Base-by-base conservation (phyloP, 1,140 invertebrate species). In the Drosophila carrolli region DNA sequence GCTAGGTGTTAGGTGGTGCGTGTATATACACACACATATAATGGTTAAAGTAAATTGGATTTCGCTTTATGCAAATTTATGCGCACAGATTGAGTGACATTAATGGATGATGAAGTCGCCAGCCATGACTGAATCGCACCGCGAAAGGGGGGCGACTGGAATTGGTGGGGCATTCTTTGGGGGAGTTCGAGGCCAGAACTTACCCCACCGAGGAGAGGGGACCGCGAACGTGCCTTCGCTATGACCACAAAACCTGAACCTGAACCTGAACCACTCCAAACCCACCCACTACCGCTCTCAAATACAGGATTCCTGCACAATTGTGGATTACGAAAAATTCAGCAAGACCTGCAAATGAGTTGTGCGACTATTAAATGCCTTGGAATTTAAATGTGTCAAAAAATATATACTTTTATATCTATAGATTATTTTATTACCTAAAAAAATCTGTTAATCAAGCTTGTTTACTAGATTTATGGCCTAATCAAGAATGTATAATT, bases 61-160 rank as follows among this genome's bases (percentile, higher is more conserved):
- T 86, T 86, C 71, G 71, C 75, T 82, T 88, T 86, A 86, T 86
- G 83, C 83, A 86, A 86, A 86, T 86, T 82, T 86, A 88, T 88
- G 83, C 83, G 79, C 83, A 86, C 83, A 83, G 83, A 86, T 86
- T 86, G 78, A 88, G 83, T 86, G 83, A 88, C 83, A 86, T 83
- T 86, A 86, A 86, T 86, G 83, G 83, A 86, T 88, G 79, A 88
- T 77, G 83, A 82, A 83, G 83, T 86, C 79, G 79, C 44, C 60
- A 48, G 71, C 71, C 16, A 27, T 47, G 67, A 46, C 67, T 72
- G 48, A 60, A 51, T 27, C 65, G 48, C 40, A 16, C 29, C 43
- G 14, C 23, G 53, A 14, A 27, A 16, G 29, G 11, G 2, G 37
- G 23, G 13, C 8, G 40, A 54, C 7, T 14, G 58, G 35, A n/a